Evolutionary conservation across 2,113 vertebrate species (phyloP).

Genomic region (Ploceus nigricollis): DNA sequence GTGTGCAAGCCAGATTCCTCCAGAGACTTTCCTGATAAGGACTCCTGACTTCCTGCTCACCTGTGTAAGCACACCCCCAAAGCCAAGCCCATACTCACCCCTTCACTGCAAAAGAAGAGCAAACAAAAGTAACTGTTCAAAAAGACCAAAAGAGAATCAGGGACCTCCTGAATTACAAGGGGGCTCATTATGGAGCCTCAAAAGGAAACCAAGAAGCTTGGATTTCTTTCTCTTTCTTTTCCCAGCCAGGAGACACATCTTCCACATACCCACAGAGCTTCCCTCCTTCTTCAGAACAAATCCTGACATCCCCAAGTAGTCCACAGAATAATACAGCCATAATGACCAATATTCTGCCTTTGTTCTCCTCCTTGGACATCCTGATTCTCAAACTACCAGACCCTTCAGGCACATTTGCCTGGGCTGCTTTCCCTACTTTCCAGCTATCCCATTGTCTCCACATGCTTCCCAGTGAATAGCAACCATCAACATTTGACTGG

Average conservation of each 20-base stretch:
- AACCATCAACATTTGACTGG: background rate
- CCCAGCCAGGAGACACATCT: background rate
- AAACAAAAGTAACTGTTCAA: background rate
- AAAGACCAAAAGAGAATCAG: background rate
- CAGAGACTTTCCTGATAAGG: background rate
- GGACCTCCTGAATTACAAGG: background rate
- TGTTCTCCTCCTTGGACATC: slow-evolving; percentile 13
- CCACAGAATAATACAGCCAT: background rate
- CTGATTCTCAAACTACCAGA: background rate
- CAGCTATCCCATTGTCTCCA: slow-evolving; percentile 48
- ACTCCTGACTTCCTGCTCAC: background rate
- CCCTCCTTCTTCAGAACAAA: background rate
- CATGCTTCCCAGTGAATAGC: background rate
- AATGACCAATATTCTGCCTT: slow-evolving; percentile 19
- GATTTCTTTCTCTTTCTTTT: background rate
- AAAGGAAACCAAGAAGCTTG: background rate
- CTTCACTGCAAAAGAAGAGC: background rate
- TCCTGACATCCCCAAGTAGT: background rate
- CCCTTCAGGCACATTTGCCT: slow-evolving; percentile 24
- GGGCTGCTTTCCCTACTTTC: background rate
- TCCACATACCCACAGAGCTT: background rate
- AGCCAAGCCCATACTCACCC: background rate
- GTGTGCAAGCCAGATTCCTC: background rate
- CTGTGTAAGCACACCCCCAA: background rate
- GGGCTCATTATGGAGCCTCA: background rate